phyloP scores from a whole-genome alignment of 2,797 vertebrate species.

The Mustela erminea region DNA sequence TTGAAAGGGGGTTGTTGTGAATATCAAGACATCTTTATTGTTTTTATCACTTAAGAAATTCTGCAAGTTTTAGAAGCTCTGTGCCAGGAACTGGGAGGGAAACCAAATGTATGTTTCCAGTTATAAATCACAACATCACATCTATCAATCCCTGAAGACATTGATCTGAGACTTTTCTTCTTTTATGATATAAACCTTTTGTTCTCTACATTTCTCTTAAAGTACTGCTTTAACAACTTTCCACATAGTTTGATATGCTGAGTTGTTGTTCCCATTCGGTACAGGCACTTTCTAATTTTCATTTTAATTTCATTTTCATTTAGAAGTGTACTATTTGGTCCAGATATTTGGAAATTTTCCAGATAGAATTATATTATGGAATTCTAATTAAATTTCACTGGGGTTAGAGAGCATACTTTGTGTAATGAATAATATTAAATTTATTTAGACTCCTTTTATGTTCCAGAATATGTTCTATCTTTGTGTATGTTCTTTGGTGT shows the following conservation, averaged over 20 bases:
- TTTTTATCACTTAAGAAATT: not conserved
- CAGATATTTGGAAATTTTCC: not conserved
- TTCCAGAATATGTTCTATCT: not conserved
- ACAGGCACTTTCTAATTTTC: not conserved
- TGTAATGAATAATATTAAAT: not conserved
- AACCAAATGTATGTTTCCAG: not conserved
- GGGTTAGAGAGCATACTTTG: not conserved
- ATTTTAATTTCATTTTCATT: conserved; percentile 9
- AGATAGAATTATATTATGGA: not conserved
- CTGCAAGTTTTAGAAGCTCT: not conserved
- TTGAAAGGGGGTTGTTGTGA: not conserved
- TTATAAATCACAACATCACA: not conserved
- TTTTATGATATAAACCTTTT: not conserved
- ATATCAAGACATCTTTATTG: not conserved
- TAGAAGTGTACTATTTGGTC: not conserved
- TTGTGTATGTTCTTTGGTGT: not conserved
- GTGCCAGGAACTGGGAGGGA: not conserved
- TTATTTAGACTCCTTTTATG: not conserved
- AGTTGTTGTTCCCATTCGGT: not conserved
- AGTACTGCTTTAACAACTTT: not conserved
- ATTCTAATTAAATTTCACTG: not conserved
- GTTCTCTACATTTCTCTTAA: not conserved
- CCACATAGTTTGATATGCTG: not conserved
- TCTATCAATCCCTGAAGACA: not conserved
- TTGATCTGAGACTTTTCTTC: not conserved